Evolutionary conservation across 2,888 invertebrate species (phyloP).

Genomic region (Synanthedon tipuliformis): DNA sequence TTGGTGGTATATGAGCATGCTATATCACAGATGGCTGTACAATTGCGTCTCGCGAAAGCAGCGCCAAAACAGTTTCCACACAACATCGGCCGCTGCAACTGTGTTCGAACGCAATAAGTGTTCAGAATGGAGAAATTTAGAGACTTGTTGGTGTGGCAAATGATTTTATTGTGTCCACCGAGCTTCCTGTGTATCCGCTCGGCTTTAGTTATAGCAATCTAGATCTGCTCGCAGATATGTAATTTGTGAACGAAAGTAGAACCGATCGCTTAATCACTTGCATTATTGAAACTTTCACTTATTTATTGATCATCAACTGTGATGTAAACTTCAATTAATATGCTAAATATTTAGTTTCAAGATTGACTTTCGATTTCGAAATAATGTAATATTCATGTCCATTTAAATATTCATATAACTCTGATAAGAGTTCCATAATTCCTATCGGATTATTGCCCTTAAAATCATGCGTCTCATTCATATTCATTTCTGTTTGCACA

Average conservation of each 20-base stretch:
- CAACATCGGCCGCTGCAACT: slow-evolving; percentile 19
- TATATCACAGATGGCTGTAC: slow-evolving; percentile 4
- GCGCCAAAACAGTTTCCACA: slow-evolving; percentile 33
- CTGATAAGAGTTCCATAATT: background rate
- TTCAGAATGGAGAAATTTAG: slow-evolving; percentile 32
- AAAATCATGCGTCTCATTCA: slow-evolving; percentile 16
- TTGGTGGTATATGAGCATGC: slow-evolving; percentile 1
- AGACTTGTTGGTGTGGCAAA: slow-evolving; percentile 31
- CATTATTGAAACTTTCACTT: slow-evolving; percentile 13
- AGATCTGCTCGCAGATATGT: slow-evolving; percentile 7
- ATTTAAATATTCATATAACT: background rate
- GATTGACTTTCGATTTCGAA: background rate
- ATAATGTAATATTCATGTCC: background rate
- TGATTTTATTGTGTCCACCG: slow-evolving; percentile 1
- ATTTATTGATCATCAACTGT: background rate
- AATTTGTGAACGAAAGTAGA: slow-evolving; percentile 16
- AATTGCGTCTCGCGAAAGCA: slow-evolving; percentile 31
- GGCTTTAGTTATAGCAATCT: background rate
- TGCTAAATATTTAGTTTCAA: background rate
- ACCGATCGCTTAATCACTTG: slow-evolving; percentile 7
- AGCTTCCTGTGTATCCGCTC: slow-evolving; percentile 5
- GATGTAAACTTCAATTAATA: background rate
- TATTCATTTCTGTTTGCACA: slow-evolving; percentile 20
- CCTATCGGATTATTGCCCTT: slow-evolving; percentile 8
- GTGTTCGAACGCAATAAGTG: slow-evolving; percentile 27